Evolutionary conservation across 2,888 invertebrate species (phyloP).

Genomic region (Conchocele bisecta): DNA sequence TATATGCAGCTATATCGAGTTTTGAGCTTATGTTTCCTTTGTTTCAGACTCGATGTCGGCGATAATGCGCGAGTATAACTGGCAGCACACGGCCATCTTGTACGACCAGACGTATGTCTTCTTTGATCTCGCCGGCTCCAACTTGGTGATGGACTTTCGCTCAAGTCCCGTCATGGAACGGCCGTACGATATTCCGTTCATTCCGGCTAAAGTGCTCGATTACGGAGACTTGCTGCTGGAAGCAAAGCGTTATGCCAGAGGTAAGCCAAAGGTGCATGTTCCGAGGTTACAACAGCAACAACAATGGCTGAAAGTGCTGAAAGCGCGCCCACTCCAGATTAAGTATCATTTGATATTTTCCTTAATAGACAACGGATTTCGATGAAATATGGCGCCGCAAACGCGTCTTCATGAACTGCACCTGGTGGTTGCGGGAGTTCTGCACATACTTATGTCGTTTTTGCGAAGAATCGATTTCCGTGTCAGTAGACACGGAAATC

Average conservation of each 20-base stretch:
- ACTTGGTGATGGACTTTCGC: constrained; percentile 59
- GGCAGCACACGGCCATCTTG: constrained; percentile 61
- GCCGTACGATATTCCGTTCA: constrained; percentile 63
- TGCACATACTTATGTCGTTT: too few relatives aligned
- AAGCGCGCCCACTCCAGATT: too few relatives aligned
- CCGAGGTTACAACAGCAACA: background rate
- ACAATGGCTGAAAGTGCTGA: too few relatives aligned
- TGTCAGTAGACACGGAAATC: too few relatives aligned
- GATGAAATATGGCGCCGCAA: too few relatives aligned
- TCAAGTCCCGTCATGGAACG: constrained; percentile 43
- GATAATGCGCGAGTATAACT: constrained; percentile 53
- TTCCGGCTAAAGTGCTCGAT: constrained; percentile 46
- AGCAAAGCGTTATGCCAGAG: constrained; percentile 58
- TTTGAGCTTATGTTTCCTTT: background rate
- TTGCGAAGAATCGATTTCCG: too few relatives aligned
- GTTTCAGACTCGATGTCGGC: constrained; percentile 60
- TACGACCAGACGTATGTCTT: constrained; percentile 65
- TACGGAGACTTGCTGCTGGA: constrained; percentile 53
- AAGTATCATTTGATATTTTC: too few relatives aligned
- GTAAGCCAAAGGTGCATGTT: constrained; percentile 39
- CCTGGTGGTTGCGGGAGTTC: too few relatives aligned
- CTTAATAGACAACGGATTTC: too few relatives aligned
- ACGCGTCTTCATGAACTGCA: too few relatives aligned
- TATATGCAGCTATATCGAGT: too few relatives aligned
- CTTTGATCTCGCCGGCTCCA: constrained; percentile 64